Evolutionary conservation across 2,113 vertebrate genomes (phyloP).

Genomic region (Sander vitreus): DNA sequence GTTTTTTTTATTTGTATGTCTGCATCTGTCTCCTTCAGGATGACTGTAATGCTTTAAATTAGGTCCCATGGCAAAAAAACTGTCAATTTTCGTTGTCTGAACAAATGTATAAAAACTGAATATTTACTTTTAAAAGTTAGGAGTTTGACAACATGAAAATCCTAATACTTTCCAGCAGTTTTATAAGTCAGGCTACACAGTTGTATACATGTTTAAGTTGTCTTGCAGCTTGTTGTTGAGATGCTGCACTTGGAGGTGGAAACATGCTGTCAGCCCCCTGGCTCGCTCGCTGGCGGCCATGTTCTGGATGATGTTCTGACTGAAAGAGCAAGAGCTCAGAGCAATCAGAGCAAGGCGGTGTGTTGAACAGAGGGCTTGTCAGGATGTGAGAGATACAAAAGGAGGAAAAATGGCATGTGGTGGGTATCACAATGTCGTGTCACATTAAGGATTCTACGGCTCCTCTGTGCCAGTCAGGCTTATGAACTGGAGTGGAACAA

Average conservation of each 20-base stretch:
- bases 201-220: background rate
- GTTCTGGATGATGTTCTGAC: conserved; percentile 32
- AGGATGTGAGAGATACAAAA: conserved; percentile 22
- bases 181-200: background rate
- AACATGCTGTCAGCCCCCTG: background rate
- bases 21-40: no score
- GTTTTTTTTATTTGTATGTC: background rate
- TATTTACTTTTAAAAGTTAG: background rate
- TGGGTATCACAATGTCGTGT: conserved; percentile 39
- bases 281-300: background rate
- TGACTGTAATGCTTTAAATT: no score
- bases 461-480: conserved; percentile 10
- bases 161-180: background rate
- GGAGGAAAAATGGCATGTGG: conserved; percentile 12
- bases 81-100: background rate
- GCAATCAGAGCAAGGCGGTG: conserved; percentile 6
- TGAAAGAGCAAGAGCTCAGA: conserved; percentile 33
- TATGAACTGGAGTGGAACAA: conserved; percentile 38
- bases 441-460: conserved; percentile 60
- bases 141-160: background rate
- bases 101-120: background rate
- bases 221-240: conserved; percentile 1
- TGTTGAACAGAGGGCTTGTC: conserved; percentile 15
- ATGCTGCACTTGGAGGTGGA: background rate
- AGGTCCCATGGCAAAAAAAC: no score